Evolutionary conservation across 2,797 vertebrate species (phyloP).

Genomic region (Ataeniobius toweri): DNA sequence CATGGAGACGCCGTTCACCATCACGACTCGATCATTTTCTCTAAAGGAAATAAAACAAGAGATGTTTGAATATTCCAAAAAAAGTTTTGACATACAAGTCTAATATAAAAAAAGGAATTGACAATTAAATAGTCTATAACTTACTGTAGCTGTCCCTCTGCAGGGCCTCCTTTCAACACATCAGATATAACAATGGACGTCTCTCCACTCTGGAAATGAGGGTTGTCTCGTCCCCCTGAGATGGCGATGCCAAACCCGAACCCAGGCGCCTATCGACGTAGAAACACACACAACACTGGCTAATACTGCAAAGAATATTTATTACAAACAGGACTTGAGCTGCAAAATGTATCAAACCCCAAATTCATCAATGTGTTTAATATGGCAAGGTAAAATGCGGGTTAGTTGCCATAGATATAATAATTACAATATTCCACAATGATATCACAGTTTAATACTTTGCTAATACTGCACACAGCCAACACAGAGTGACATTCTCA

Average conservation of each 20-base stretch:
- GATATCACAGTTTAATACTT: neutral
- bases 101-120: neutral
- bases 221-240: conserved; percentile 97
- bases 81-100: neutral
- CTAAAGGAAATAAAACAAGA: conserved; percentile 62
- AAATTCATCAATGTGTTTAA: neutral
- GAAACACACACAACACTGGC: conserved; percentile 30
- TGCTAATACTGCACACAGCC: neutral
- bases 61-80: neutral
- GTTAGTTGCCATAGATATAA: neutral
- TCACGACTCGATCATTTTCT: conserved; percentile 97
- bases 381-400: neutral
- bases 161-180: conserved; percentile 96
- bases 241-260: conserved; percentile 99
- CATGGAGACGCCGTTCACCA: conserved; percentile 99
- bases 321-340: neutral
- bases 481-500: neutral
- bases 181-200: conserved; percentile 98
- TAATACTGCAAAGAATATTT: neutral
- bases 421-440: neutral
- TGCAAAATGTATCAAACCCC: neutral
- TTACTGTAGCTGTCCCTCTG: conserved; percentile 95
- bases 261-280: conserved; percentile 86
- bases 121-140: conserved; percentile 43
- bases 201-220: conserved; percentile 98